Percentiles rank a stretch among this genome's conserved stretches.
These are phyloP conservation scores for Datnioides undecimradiatus DNA, from an alignment of 2,113 vertebrate species.

Conservation along the genomic window DNA sequence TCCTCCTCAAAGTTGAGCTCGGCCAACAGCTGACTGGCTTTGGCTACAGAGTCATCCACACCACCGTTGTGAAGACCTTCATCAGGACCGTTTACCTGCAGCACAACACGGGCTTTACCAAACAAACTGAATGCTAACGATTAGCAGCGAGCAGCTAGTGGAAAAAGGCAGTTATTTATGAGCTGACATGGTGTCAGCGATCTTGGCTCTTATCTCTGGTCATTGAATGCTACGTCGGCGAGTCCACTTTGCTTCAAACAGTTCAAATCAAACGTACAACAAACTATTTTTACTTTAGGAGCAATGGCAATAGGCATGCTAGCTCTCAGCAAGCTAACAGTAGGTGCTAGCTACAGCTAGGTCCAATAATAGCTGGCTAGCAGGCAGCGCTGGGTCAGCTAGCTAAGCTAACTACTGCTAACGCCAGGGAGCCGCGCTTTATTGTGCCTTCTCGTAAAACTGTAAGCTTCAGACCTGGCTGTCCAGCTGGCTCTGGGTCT, in stretches of 20 bases:
- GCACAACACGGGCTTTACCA: constrained; percentile 37
- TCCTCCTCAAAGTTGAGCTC: constrained; percentile 98
- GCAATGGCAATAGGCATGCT: constrained; percentile 6
- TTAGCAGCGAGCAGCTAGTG: constrained; percentile 25
- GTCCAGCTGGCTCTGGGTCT: constrained; percentile 86
- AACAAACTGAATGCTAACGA: constrained; percentile 42
- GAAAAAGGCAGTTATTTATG: background rate
- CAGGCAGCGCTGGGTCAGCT: constrained; percentile 12
- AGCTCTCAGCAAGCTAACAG: constrained; percentile 27
- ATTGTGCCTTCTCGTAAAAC: background rate
- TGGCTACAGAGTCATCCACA: constrained; percentile 90
- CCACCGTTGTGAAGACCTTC: constrained; percentile 93
- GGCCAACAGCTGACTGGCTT: constrained; percentile 94
- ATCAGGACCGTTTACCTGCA: constrained; percentile 94
- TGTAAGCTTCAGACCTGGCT: constrained; percentile 80
- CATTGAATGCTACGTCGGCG: background rate
- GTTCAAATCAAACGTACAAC: background rate
- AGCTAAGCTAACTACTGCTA: constrained; percentile 67
- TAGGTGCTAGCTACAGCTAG: constrained; percentile 39
- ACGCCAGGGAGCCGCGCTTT: constrained; percentile 36
- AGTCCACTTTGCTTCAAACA: background rate
- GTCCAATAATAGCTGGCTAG: constrained; percentile 60
- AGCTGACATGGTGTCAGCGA: constrained; percentile 11
- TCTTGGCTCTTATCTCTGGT: background rate
- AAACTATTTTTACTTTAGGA: constrained; percentile 10